phyloP scores from a whole-genome alignment of 1,140 invertebrate species.

The Drosophila melanogaster region DNA sequence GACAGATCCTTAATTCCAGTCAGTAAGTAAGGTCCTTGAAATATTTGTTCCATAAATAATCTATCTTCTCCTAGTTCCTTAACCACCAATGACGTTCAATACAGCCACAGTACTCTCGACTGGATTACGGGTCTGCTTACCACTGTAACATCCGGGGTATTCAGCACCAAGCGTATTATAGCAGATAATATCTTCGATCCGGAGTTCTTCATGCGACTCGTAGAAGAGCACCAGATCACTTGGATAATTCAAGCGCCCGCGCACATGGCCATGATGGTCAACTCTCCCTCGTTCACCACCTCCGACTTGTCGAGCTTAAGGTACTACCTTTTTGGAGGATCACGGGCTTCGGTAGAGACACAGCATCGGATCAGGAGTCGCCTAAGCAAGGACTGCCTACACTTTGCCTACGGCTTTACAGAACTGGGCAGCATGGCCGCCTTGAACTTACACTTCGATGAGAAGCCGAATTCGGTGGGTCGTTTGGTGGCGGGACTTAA shows the following conservation, averaged over 20 bases:
- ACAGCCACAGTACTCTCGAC: conserved; percentile 57
- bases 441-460: conserved; percentile 50
- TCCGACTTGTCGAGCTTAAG: conserved; percentile 44
- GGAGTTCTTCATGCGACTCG: conserved; percentile 25
- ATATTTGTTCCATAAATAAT: no score
- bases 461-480: conserved; percentile 66
- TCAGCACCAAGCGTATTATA: conserved; percentile 60
- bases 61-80: conserved; percentile 16
- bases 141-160: conserved; percentile 48
- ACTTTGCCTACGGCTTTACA: conserved; percentile 56
- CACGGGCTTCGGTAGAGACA: conserved; percentile 43
- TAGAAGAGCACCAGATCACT: conserved; percentile 53
- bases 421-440: conserved; percentile 47
- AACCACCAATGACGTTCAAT: conserved; percentile 58
- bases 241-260: conserved; percentile 64
- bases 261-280: conserved; percentile 57
- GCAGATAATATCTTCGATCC: conserved; percentile 61
- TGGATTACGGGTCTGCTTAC: conserved; percentile 65
- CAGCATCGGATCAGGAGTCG: conserved; percentile 47
- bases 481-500: conserved; percentile 35
- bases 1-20: conserved; percentile 26
- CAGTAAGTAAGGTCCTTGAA: conserved; percentile 24
- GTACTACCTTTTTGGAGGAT: conserved; percentile 53
- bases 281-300: conserved; percentile 40
- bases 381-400: conserved; percentile 36